phyloP scores from a whole-genome alignment of 2,113 vertebrate species.

The Leucosticte australis region DNA sequence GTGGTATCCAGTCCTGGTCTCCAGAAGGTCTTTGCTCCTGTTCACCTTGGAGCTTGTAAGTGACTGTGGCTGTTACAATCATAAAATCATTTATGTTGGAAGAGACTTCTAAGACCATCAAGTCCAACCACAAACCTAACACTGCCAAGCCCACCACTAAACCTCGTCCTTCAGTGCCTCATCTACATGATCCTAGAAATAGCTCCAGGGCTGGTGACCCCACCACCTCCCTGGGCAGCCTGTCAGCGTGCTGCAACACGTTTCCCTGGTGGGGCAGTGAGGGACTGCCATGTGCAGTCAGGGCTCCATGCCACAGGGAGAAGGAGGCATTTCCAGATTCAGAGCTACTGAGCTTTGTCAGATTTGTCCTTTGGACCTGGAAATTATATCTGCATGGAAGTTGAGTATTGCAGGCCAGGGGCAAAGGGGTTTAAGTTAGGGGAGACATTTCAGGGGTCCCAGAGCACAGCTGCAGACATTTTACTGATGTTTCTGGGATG shows the following conservation, averaged over 20 bases:
- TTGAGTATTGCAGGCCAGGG: neutral
- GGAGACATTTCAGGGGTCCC: neutral
- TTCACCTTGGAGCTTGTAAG: rapidly evolving
- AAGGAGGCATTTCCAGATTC: neutral
- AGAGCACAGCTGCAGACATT: neutral
- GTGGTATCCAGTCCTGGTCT: neutral
- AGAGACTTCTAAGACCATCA: neutral
- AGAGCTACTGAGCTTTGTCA: neutral
- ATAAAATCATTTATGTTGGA: neutral
- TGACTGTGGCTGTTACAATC: neutral
- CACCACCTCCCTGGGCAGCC: neutral
- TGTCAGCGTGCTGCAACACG: rapidly evolving
- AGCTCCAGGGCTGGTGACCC: neutral
- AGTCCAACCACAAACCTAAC: neutral
- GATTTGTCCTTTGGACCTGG: neutral
- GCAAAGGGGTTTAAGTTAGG: neutral
- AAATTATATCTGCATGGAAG: neutral
- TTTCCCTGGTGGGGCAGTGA: rapidly evolving
- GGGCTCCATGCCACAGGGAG: rapidly evolving
- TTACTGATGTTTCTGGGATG: neutral
- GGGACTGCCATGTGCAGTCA: rapidly evolving
- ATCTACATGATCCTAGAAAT: neutral
- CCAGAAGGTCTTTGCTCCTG: neutral
- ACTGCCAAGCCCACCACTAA: neutral
- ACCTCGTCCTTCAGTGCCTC: neutral